Percentiles rank a stretch among this genome's conserved stretches.
These are phyloP conservation scores for Pantherophis alleghaniensis DNA, from an alignment of 2,797 vertebrate genomes.

Conservation along the genomic window DNA sequence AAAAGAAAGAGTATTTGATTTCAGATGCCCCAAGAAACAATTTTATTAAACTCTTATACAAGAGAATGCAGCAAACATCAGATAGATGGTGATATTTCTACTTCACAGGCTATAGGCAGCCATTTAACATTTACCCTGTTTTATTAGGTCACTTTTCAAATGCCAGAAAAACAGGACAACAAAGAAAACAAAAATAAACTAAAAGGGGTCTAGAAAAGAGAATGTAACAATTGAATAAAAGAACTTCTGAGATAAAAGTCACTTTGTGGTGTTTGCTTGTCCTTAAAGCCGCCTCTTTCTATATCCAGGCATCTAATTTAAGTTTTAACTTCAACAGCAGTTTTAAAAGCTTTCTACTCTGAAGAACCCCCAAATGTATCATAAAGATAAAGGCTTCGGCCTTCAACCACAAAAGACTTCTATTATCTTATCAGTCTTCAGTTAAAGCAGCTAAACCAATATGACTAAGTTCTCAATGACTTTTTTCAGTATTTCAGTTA, in stretches of 20 bases:
- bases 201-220: conserved; percentile 61
- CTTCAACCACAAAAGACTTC: conserved; percentile 91
- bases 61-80: conserved; percentile 67
- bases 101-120: conserved; percentile 73
- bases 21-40: conserved; percentile 68
- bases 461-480: conserved; percentile 90
- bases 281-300: conserved; percentile 76
- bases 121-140: conserved; percentile 81
- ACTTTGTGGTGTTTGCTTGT: conserved; percentile 88
- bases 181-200: conserved; percentile 88
- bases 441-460: conserved; percentile 97
- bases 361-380: conserved; percentile 92
- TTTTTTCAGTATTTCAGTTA: conserved; percentile 72
- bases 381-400: conserved; percentile 97
- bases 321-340: conserved; percentile 89
- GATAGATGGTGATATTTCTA: conserved; percentile 73
- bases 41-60: conserved; percentile 66
- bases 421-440: conserved; percentile 94
- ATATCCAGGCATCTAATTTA: conserved; percentile 85
- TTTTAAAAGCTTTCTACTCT: conserved; percentile 95
- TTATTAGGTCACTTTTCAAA: conserved; percentile 84
- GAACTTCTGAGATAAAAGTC: conserved; percentile 90
- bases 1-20: conserved; percentile 73
- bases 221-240: conserved; percentile 77
- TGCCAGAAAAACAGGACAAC: conserved; percentile 88